phyloP scores from a whole-genome alignment of 2,797 vertebrate genomes.

The Amblyraja radiata region DNA sequence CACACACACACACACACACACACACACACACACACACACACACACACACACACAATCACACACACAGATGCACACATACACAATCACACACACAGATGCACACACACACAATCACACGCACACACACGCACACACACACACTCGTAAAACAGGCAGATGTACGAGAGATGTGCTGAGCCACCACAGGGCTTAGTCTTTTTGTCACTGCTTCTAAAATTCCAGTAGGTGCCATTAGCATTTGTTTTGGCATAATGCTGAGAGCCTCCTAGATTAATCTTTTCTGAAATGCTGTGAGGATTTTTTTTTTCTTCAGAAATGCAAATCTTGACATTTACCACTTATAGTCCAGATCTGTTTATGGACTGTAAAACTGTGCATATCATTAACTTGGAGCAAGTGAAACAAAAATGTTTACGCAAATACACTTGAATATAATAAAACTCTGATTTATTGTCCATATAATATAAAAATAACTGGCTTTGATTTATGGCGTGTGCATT shows the following conservation, averaged over 20 bases:
- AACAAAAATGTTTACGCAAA: constrained; percentile 99
- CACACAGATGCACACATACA: too few relatives aligned
- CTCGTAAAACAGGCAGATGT: not conserved
- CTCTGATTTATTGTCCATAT: constrained; percentile 97
- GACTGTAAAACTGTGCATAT: constrained; percentile 99
- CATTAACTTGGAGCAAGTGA: constrained; percentile 98
- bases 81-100: too few relatives aligned
- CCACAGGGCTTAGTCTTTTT: constrained; percentile 98
- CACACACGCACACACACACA: not conserved
- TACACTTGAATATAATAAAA: constrained; percentile 94
- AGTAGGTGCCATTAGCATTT: constrained; percentile 99
- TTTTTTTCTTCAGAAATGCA: constrained; percentile 87
- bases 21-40: too few relatives aligned
- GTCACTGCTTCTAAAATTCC: constrained; percentile 99
- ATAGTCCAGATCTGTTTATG: constrained; percentile 99
- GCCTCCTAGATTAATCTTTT: constrained; percentile 99
- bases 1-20: too few relatives aligned
- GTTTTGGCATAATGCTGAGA: constrained; percentile 99
- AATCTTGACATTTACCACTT: constrained; percentile 99
- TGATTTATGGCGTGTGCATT: constrained; percentile 97
- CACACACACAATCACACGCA: too few relatives aligned
- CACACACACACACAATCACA: too few relatives aligned
- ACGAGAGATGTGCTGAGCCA: constrained; percentile 52
- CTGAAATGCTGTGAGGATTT: constrained; percentile 86
- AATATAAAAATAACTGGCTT: constrained; percentile 98